phyloP scores from a whole-genome alignment of 1,140 invertebrate genomes.

The Protaetia brevitarsis region DNA sequence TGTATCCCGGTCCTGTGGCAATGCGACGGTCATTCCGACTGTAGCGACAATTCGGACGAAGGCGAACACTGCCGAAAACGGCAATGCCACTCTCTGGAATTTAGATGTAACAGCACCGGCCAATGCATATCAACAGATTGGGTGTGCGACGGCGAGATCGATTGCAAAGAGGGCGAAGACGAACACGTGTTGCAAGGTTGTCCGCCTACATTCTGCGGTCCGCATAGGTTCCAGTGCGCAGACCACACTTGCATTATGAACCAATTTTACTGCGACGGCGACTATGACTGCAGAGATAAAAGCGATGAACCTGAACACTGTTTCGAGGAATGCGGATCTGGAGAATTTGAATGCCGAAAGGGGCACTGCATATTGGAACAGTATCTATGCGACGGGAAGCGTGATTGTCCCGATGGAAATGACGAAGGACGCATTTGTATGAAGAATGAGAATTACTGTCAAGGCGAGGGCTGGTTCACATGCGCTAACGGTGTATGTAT shows the following conservation, averaged over 20 bases:
- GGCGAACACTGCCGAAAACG: constrained; percentile 55
- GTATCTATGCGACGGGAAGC: constrained; percentile 55
- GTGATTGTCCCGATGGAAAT: constrained; percentile 54
- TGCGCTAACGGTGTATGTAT: constrained; percentile 68
- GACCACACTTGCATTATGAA: constrained; percentile 37
- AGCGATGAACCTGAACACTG: constrained; percentile 79
- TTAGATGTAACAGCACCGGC: constrained; percentile 49
- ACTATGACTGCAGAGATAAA: constrained; percentile 71
- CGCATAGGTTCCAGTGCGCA: constrained; percentile 52
- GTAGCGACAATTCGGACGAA: constrained; percentile 72
- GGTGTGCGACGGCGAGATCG: constrained; percentile 70
- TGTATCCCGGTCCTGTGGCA: constrained; percentile 75
- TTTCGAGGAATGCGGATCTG: constrained; percentile 52
- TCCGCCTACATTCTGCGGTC: constrained; percentile 39
- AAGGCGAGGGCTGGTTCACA: constrained; percentile 51
- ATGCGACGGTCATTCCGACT: constrained; percentile 72
- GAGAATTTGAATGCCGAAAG: constrained; percentile 54
- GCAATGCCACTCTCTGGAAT: constrained; percentile 46
- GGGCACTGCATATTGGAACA: constrained; percentile 58
- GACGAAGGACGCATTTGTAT: constrained; percentile 47
- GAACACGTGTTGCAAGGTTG: constrained; percentile 49
- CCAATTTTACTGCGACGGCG: constrained; percentile 68
- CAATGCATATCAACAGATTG: constrained; percentile 67
- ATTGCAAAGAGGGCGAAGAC: constrained; percentile 64
- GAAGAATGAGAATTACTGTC: constrained; percentile 35